Base-by-base conservation (phyloP, 2,797 vertebrate genomes). In the Telmatherina bonti region DNA sequence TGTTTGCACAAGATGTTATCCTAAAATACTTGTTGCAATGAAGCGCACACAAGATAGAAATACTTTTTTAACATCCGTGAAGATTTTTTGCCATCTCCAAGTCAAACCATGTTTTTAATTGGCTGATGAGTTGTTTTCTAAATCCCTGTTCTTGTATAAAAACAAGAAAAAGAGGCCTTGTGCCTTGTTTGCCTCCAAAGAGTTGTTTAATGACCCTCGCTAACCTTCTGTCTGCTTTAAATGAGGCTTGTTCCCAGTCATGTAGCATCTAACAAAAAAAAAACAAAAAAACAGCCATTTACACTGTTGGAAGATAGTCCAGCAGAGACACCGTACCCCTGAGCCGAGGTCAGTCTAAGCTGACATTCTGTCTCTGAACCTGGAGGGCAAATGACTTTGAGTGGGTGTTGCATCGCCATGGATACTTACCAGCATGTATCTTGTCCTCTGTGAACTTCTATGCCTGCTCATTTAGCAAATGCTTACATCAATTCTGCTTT, bases 131-230 rank as follows among this genome's bases (percentile, higher is more conserved):
- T 30, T 66, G 36, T 69, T 79, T 67, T 68, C 16, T 24, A 54
- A 75, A 70, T 67, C 47, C 29, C 18, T 0, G 0, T 57, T 53
- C 43, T 36, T 8, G 7, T 70, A 67, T 70, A 27, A 74, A n/a
- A 43, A 74, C 57, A 29, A 41, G 58, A 72, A 22, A 47, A 60
- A 52, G 53, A 56, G 63, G 65, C 72, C 59, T 7, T 60, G 41
- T 76, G 9, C 69, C 81, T 76, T 88, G 86, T 90, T 89, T 91
- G 85, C 82, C 66, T 79, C 74, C 24, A 57, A 41, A 35, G 71
- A 78, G 70, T 67, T 68, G 69, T 79, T 83, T 74, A 67, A 53
- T 83, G 72, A 85, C 84, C 81, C 52, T 20, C 12, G 0, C 16
- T 80, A 78, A 74, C 81, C 79, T 73, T 36, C 47, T 58, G 82